Evolutionary conservation across 2,113 vertebrate genomes (phyloP).

Genomic region (Eira barbara): DNA sequence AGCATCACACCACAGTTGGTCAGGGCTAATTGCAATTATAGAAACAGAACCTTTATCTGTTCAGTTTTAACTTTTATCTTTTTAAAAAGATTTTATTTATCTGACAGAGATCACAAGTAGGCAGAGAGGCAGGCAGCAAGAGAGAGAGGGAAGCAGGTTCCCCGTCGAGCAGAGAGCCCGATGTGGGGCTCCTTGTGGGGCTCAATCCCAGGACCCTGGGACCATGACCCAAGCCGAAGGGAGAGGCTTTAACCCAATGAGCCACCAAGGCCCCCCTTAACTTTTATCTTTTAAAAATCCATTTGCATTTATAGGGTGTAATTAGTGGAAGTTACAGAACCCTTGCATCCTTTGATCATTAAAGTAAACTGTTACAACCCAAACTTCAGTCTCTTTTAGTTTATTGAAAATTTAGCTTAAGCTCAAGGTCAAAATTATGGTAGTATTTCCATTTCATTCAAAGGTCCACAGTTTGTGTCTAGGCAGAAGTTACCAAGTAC

Average conservation of each 20-base stretch:
- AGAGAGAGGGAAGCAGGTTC: too few relatives aligned
- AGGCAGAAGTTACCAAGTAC: background rate
- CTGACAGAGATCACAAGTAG: too few relatives aligned
- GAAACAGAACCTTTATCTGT: constrained; percentile 20
- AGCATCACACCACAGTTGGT: background rate
- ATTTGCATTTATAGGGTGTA: background rate
- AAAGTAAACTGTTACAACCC: background rate
- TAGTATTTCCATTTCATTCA: background rate
- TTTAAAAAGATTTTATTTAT: too few relatives aligned
- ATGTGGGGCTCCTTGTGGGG: too few relatives aligned
- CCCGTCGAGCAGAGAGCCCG: too few relatives aligned
- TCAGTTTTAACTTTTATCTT: background rate
- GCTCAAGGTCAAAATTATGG: background rate
- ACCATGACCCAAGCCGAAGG: too few relatives aligned
- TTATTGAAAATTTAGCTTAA: constrained; percentile 7
- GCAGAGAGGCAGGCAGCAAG: too few relatives aligned
- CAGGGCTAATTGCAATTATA: background rate
- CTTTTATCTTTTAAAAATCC: background rate
- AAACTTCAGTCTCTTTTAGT: background rate
- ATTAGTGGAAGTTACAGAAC: background rate
- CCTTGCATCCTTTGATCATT: background rate
- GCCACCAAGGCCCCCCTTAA: too few relatives aligned
- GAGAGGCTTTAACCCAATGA: too few relatives aligned
- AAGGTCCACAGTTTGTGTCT: background rate
- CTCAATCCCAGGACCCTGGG: too few relatives aligned